Base-by-base conservation (phyloP, 2,113 vertebrate species). In the Scytalopus superciliaris region DNA sequence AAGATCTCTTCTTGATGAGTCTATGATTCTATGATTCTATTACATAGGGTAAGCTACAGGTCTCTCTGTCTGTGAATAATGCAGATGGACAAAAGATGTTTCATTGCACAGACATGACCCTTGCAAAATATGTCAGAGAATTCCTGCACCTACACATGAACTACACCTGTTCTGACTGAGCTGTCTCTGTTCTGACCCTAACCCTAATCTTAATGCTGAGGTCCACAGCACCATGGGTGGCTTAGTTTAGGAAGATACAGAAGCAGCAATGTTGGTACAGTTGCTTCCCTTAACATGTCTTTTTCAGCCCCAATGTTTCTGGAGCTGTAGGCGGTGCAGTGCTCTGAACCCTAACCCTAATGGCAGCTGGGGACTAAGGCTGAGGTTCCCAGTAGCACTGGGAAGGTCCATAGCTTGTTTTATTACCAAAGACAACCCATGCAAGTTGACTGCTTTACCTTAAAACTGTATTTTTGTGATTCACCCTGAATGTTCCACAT, bases 141-240 rank as follows among this genome's bases (percentile, higher is more conserved):
- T 87, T 82, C n/a, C 57, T 60, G 42, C 22, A 40, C 37, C 27
- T 74, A 5, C 35, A 39, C 30, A 13, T 23, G 24, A 86, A 3
- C 28, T 63, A 30, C 16, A 68, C 14, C 10, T 50, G 7, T 31
- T 77, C 37, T 25, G 39, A 50, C 33, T 68, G 37, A 70, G 27
- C 12, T 55, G 4, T 13, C 6, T 19, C 75, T 64, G 42, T 57
- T 53, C 30, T 90, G 31, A 30, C 52, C 33, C 37, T 52, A 33
- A 44, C 33, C 5, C 8, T 35, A 42, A 42, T 16, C 25, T 21
- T 47, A 31, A 15, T 23, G 21, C 55, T 31, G 18, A 55, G 7
- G 14, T 55, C 1, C 17, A 9, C 63, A 62, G 25, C 6, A 27
- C 9, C 14, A 55, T 5, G 13, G 0, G 0, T 22, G 19, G 10